Conservation (phyloP, 1,140 invertebrate species). For the Cydia amplana region DNA sequence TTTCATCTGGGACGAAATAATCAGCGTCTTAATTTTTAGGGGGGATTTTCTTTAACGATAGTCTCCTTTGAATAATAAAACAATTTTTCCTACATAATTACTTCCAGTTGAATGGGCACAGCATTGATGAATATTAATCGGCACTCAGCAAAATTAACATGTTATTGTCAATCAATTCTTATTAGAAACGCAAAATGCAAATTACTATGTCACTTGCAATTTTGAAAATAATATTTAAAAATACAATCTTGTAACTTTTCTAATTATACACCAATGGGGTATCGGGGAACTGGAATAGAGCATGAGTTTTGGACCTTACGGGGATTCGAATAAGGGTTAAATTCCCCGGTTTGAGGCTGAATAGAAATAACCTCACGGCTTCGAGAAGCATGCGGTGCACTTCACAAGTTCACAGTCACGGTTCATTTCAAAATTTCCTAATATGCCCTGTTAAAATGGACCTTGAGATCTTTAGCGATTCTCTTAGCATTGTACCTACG, state of each 20-base stretch:
- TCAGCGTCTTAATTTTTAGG: too few relatives aligned
- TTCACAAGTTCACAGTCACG: slow-evolving; percentile 4
- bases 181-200: too few relatives aligned
- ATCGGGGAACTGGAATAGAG: slow-evolving; percentile 15
- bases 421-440: background rate
- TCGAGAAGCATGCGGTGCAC: slow-evolving; percentile 23
- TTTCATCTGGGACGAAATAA: too few relatives aligned
- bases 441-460: background rate
- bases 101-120: too few relatives aligned
- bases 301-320: slow-evolving; percentile 30
- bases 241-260: background rate
- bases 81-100: too few relatives aligned
- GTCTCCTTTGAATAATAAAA: too few relatives aligned
- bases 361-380: slow-evolving; percentile 26
- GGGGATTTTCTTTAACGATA: too few relatives aligned
- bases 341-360: slow-evolving; percentile 12
- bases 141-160: too few relatives aligned
- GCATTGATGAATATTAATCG: too few relatives aligned
- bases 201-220: background rate
- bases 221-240: slow-evolving; percentile 34
- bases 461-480: background rate
- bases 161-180: too few relatives aligned
- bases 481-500: background rate
- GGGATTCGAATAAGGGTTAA: slow-evolving; percentile 1
- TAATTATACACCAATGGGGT: slow-evolving; percentile 28